Evolutionary conservation across 2,888 invertebrate species (phyloP).

Genomic region (Cephus spinipes): DNA sequence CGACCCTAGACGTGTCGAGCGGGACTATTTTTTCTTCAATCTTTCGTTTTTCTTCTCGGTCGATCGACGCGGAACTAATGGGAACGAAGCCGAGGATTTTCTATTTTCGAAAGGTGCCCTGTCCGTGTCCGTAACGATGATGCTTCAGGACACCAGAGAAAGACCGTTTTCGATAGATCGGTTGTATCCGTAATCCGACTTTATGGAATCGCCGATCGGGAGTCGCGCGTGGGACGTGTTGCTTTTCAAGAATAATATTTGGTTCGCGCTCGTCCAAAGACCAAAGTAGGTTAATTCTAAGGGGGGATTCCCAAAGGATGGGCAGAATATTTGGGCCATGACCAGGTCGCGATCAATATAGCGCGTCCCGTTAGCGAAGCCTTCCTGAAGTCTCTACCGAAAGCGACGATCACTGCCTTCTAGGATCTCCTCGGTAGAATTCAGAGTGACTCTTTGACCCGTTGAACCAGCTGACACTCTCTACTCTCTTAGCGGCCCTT

Average conservation of each 20-base stretch:
- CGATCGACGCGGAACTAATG: neutral
- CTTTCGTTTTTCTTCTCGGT: neutral
- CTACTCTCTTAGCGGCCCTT: neutral
- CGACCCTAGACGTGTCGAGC: neutral
- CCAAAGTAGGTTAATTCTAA: constrained; percentile 59
- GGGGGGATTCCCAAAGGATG: constrained; percentile 57
- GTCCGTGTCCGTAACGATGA: neutral
- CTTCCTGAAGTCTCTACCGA: neutral
- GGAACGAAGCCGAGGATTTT: neutral
- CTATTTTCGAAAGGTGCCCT: neutral
- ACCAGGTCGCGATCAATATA: constrained; percentile 63
- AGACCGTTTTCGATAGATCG: neutral
- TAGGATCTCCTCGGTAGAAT: neutral
- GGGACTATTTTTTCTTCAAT: neutral
- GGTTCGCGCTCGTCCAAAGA: neutral
- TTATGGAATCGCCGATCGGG: neutral
- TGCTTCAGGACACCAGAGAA: neutral
- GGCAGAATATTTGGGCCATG: constrained; percentile 63
- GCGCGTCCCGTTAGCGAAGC: constrained; percentile 17
- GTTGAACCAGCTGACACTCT: neutral
- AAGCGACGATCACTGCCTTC: neutral
- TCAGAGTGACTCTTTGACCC: neutral
- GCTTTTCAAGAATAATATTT: neutral
- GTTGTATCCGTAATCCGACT: neutral
- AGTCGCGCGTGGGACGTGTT: neutral